Conservation (phyloP, 2,888 invertebrate species). For the Dynastes hyllus region DNA sequence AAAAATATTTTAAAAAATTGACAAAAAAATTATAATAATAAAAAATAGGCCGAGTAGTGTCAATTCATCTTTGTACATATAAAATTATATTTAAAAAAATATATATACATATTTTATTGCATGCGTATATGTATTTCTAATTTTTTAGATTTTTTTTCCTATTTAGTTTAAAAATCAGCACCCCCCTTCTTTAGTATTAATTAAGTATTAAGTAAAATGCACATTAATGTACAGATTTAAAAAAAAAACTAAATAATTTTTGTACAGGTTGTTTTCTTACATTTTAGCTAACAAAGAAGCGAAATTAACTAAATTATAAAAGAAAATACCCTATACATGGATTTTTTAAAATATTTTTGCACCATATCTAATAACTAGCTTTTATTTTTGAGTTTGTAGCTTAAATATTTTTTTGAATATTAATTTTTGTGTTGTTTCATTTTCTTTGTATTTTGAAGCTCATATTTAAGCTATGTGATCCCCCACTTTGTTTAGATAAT, state of each 20-base stretch:
- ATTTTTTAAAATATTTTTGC: not conserved
- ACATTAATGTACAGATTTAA: slow-evolving; percentile 17
- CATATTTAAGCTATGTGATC: slow-evolving; percentile 68
- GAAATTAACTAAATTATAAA: no score
- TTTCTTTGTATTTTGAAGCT: slow-evolving; percentile 61
- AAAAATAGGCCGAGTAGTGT: slow-evolving; percentile 69
- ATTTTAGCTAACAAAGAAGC: no score
- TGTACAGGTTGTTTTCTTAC: no score
- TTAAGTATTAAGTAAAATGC: slow-evolving; percentile 29
- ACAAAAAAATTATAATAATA: not conserved
- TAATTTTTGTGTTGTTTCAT: slow-evolving; percentile 42
- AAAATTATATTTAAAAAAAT: slow-evolving; percentile 49
- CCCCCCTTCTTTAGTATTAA: not conserved
- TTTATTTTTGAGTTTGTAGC: slow-evolving; percentile 47
- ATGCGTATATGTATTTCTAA: not conserved
- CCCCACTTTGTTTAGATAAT: slow-evolving; percentile 44
- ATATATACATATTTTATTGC: slow-evolving; percentile 26
- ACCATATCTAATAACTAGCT: not conserved
- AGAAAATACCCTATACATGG: not conserved
- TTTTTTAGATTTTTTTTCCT: not conserved
- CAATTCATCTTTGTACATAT: slow-evolving; percentile 69
- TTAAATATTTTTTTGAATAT: slow-evolving; percentile 43
- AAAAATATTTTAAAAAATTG: slow-evolving; percentile 1
- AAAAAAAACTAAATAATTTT: no score
- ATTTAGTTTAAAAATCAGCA: not conserved